Percentiles rank a stretch among this genome's conserved stretches.
phyloP scores from a whole-genome alignment of 2,113 vertebrate species.

The Vireo altiloquus region DNA sequence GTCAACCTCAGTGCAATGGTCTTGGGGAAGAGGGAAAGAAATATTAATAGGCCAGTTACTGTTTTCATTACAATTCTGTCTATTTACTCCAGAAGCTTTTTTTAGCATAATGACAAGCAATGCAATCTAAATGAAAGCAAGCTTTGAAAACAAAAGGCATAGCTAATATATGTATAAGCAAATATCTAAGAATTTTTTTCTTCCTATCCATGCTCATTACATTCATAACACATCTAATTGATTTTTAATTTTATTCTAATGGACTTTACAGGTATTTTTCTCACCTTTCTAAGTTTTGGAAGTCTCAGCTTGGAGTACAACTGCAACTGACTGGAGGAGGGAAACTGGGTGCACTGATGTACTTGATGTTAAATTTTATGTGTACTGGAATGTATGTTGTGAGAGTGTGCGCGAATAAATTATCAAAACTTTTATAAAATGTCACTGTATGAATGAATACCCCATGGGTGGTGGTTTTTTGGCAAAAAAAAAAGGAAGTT shows the following conservation, averaged over 20 bases:
- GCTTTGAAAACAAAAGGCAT: not conserved
- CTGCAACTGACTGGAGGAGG: not conserved
- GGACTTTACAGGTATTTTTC: not conserved
- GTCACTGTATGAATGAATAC: not conserved
- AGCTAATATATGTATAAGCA: not conserved
- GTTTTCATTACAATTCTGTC: not conserved
- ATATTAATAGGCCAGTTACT: not conserved
- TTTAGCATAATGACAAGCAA: not conserved
- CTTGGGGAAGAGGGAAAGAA: not conserved
- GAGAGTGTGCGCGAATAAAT: not conserved
- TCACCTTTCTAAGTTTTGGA: not conserved
- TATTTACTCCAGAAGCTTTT: not conserved
- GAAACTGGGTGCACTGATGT: not conserved
- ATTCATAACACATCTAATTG: not conserved
- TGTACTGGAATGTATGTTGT: not conserved
- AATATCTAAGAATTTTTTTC: not conserved
- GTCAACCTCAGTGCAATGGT: not conserved
- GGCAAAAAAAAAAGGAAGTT: not conserved
- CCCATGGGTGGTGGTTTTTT: not conserved
- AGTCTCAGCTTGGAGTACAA: not conserved
- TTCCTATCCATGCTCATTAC: not conserved
- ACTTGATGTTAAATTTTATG: not conserved
- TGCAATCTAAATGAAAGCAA: not conserved
- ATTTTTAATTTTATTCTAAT: not conserved
- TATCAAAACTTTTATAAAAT: not conserved